These are phyloP conservation scores for Spilosoma lubricipeda DNA, from an alignment of 2,888 invertebrate genomes.

Conservation along the genomic window DNA sequence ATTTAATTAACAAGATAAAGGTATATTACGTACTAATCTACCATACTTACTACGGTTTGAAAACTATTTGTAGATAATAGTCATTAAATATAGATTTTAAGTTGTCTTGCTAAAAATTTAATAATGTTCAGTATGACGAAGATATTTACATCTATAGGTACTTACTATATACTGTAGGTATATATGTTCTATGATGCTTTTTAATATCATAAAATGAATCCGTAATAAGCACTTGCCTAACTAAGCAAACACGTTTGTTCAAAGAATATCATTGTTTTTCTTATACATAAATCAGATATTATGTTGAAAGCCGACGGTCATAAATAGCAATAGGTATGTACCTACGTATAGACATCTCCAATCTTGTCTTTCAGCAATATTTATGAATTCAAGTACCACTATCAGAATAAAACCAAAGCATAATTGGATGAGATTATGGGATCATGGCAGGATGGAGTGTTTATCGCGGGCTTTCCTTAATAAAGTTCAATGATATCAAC, in stretches of 20 bases:
- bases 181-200: background rate
- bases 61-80: slow-evolving; percentile 5
- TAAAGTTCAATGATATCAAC: slow-evolving; percentile 73
- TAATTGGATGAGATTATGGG: slow-evolving; percentile 56
- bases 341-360: slow-evolving; percentile 4
- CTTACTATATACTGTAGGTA: no score
- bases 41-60: slow-evolving; percentile 24
- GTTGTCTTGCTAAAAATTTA: background rate
- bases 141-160: background rate
- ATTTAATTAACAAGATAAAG: slow-evolving; percentile 23
- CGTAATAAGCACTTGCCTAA: background rate
- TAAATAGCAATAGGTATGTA: slow-evolving; percentile 14
- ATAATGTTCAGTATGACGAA: background rate
- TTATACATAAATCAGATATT: slow-evolving; percentile 2
- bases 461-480: slow-evolving; percentile 70
- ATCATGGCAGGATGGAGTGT: slow-evolving; percentile 67
- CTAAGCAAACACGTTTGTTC: background rate
- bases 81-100: slow-evolving; percentile 1
- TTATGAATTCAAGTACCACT: slow-evolving; percentile 35
- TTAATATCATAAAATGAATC: background rate
- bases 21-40: slow-evolving; percentile 36
- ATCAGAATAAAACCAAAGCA: slow-evolving; percentile 55
- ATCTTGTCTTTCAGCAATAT: slow-evolving; percentile 19
- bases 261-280: background rate
- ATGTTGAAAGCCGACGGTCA: background rate